These are phyloP conservation scores for Acleris cristana DNA, from an alignment of 2,888 invertebrate species.

Conservation along the genomic window DNA sequence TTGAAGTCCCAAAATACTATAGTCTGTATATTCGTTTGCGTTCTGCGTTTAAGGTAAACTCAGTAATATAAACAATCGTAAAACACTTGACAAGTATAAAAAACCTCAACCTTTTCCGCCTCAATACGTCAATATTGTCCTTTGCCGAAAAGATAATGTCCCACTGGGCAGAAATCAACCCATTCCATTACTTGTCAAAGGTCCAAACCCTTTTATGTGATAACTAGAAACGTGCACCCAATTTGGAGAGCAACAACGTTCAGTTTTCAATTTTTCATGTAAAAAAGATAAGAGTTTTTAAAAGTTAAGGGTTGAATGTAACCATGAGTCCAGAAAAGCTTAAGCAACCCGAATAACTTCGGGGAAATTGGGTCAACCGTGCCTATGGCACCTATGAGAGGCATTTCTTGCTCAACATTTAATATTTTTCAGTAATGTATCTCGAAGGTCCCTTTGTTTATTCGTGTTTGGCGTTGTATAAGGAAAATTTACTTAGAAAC, in stretches of 20 bases:
- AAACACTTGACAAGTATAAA: neutral
- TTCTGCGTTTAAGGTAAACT: too few species aligned
- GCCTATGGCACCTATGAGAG: constrained; percentile 43
- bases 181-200: too few species aligned
- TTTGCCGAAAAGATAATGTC: constrained; percentile 7
- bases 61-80: neutral
- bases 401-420: constrained; percentile 44
- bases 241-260: too few species aligned
- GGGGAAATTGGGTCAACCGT: constrained; percentile 65
- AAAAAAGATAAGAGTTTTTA: too few species aligned
- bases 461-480: constrained; percentile 23
- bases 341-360: constrained; percentile 52
- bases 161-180: constrained; percentile 11
- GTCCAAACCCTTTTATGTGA: too few species aligned
- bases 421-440: constrained; percentile 29
- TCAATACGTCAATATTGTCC: constrained; percentile 12
- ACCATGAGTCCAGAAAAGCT: constrained; percentile 54
- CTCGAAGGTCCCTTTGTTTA: constrained; percentile 21
- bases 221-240: too few species aligned
- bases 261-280: too few species aligned
- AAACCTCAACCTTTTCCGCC: constrained; percentile 2
- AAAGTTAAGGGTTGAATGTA: neutral
- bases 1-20: too few species aligned
- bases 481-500: constrained; percentile 8
- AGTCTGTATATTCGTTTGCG: too few species aligned